Base-by-base conservation (phyloP, 92 coral and sea anemone genomes). In the Porites cylindrica region DNA sequence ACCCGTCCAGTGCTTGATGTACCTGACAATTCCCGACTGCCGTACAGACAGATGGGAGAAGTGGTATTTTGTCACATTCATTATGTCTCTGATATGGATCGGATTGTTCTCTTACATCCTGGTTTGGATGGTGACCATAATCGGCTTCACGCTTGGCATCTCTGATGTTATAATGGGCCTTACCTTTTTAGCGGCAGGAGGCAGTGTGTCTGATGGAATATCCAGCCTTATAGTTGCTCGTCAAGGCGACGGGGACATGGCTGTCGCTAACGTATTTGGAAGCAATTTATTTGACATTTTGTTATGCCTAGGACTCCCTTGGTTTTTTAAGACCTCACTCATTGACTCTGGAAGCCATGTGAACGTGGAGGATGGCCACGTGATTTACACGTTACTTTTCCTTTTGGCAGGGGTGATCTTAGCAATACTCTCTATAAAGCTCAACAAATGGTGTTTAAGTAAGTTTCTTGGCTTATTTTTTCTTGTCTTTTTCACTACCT, bases 191-290 rank as follows among this genome's bases (percentile, higher is more conserved):
- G 96, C 98, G 16, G 96, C 96, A 2, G 96, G 94, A 11, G 93
- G 93, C 74, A 94, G 98, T 52, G 91, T 94, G 16, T 96, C 98
- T 10, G 98, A 94, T 86, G 94, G 94, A 54, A 72, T 93, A 29
- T 90, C 98, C 56, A 94, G 98, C 73, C 58, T 94, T 14, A n/a
- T 94, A 52, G 96, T 94, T 7, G 98, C 96, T 19, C 91, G 98
- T 10, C 94, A 85, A 80, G 98, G 98, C 12, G 96, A 94, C 17
- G 98, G 94, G 2, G 96, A 94, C 50, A 94, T 94, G 98, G 98
- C 98, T 0, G 96, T 94, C 0, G 90, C 98, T 1, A 91, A 94
- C 79, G 86, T 88, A 0, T 70, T 94, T 11, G 98, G 98, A 23
- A 94, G 96, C 66, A 94, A 94, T 75, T 78, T 88, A n/a, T 94